Evolutionary conservation across 2,113 vertebrate species (phyloP), one percentile per base, ranked within the genome.

Genomic region (Hiodon alosoides): DNA sequence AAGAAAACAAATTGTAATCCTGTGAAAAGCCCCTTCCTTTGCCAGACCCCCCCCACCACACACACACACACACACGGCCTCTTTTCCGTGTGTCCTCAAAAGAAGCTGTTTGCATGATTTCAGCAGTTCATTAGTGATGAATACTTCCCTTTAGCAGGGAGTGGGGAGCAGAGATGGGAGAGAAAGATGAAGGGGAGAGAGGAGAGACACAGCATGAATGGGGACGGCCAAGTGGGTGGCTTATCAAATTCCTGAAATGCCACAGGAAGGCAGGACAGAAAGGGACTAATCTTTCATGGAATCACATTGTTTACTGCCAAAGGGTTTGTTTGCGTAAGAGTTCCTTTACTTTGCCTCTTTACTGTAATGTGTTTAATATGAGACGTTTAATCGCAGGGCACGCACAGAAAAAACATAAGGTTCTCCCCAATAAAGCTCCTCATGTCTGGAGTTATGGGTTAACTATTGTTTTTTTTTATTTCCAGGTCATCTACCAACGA

Each of bases 211-310:
- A 86, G 86, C 79, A 87, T 79, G 81, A 76, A 76, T 77, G 75
- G 81, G 81, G 81, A 83, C 81, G 83, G 82, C 77, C 66, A 83
- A 84, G 77, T 79, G 85, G 87, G 87, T 83, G 84, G 87, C 84
- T 87, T 85, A 85, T 86, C 83, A 84, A 89, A 90, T 90, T 88
- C 90, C 87, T 86, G 80, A 84, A 86, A 89, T 89, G 83, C 90
- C 82, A 54, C 79, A 81, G 76, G 67, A 0, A 73, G 4, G 81
- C n/a, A 59, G 58, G 73, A 13, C 48, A 71, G 77, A 69, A 67
- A 67, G 46, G 17, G 46, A 48, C 47, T 67, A 67, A 67, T 48
- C 66, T 67, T 7, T 48, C 9, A 11, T 67, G 31, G 66, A 46
- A 67, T 67, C 31, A 48, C 66, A 67, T 67, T 67, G 66, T 67